Percentiles rank a stretch among this genome's conserved stretches.
Conservation (phyloP, 2,888 invertebrate species). For the Belgica antarctica region DNA sequence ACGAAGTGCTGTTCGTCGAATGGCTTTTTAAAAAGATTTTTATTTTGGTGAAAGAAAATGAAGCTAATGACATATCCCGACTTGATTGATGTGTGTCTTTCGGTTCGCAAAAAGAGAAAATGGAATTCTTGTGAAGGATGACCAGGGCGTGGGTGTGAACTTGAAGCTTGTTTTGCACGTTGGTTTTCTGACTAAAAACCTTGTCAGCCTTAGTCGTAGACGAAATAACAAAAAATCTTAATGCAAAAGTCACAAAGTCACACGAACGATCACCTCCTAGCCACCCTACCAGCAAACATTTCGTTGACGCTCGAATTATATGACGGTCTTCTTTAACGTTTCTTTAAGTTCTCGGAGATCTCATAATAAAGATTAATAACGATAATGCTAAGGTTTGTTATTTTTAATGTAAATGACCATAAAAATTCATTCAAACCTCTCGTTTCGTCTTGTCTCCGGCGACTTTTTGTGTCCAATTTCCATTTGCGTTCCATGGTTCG, state of each 20-base stretch:
- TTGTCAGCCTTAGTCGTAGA: too few relatives aligned
- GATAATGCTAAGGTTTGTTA: constrained; percentile 35
- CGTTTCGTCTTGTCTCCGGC: background rate
- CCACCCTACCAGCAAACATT: too few relatives aligned
- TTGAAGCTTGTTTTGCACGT: background rate
- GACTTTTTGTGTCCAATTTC: constrained; percentile 17
- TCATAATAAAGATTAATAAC: constrained; percentile 32
- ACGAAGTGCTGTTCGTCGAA: background rate
- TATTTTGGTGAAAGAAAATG: background rate
- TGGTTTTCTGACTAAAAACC: too few relatives aligned
- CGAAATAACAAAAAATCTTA: too few relatives aligned
- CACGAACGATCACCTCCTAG: too few relatives aligned
- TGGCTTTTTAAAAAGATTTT: background rate
- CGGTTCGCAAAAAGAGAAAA: background rate
- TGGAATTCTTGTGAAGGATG: background rate
- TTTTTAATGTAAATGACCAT: constrained; percentile 38
- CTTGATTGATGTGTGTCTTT: background rate
- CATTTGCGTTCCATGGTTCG: background rate
- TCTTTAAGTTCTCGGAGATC: background rate
- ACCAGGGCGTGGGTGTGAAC: too few relatives aligned
- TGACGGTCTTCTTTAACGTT: too few relatives aligned
- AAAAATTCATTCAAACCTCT: constrained; percentile 24
- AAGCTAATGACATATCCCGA: background rate
- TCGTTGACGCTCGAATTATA: background rate
- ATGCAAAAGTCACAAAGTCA: too few relatives aligned